phyloP scores from a whole-genome alignment of 1,140 invertebrate species.

The Agrypnia vestita region DNA sequence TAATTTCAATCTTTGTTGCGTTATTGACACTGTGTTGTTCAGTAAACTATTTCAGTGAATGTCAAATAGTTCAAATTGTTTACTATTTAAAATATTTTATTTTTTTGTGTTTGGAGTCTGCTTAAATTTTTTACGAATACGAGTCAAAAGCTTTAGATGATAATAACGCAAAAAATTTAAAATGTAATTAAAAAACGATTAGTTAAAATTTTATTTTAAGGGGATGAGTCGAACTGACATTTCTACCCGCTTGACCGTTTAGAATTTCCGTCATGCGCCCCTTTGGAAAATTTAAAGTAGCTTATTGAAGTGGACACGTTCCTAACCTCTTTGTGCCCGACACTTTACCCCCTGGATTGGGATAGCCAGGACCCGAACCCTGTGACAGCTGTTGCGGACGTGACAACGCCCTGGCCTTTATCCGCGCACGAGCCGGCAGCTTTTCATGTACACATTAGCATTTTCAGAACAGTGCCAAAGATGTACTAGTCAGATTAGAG shows the following conservation, averaged over 20 bases:
- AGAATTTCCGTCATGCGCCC: constrained; percentile 13
- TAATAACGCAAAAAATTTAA: too few relatives aligned
- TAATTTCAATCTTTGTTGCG: too few relatives aligned
- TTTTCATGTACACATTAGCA: not conserved
- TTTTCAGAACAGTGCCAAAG: not conserved
- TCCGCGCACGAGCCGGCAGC: not conserved
- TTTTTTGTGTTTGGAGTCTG: too few relatives aligned
- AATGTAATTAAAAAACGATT: too few relatives aligned
- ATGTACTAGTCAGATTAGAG: not conserved
- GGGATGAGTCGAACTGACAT: not conserved
- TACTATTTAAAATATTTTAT: too few relatives aligned
- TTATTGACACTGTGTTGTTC: too few relatives aligned
- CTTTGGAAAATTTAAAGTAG: constrained; percentile 31
- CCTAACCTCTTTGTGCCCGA: constrained; percentile 21
- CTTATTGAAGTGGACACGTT: constrained; percentile 29
- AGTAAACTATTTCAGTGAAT: too few relatives aligned
- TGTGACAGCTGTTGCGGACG: constrained; percentile 54
- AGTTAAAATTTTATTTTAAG: not conserved
- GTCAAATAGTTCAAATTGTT: too few relatives aligned
- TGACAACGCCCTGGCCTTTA: constrained; percentile 45
- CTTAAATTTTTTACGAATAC: too few relatives aligned
- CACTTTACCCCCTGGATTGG: constrained; percentile 18
- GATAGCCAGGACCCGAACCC: constrained; percentile 35
- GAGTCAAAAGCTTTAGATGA: too few relatives aligned
- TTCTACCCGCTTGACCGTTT: not conserved